Evolutionary conservation across 2,888 invertebrate genomes (phyloP), one percentile per base, ranked within the genome.

Genomic region (Smittia sp.): DNA sequence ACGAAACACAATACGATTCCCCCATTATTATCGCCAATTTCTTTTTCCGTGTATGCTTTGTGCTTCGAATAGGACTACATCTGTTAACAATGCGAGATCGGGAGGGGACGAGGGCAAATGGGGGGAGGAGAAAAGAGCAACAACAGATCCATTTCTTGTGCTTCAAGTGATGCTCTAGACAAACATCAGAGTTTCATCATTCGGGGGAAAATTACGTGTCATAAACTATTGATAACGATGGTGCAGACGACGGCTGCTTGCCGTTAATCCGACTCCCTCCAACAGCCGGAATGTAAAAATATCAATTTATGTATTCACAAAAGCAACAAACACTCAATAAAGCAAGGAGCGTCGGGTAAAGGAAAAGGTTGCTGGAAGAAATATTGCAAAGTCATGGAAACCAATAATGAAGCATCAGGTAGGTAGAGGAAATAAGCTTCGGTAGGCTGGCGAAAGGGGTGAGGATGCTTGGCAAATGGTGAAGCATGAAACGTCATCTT

Each of bases 401-500:
- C 18, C 58, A 22, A 58, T 58, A 58, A 7, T 7, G n/a, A 22
- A 18, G 58, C 58, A 58, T 58, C 58, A 58, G 58, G 58, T 58
- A 58, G 58, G 22, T n/a, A 46, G 15, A 46, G n/a, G 46, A 46
- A 32, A 46, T 46, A 46, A 58, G 58, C 46, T 46, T 11, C n/a
- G 46, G 11, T 4, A 22, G 58, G 22, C 20, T 58, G 22, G 6
- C 9, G 4, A 32, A 3, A 9, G 46, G n/a, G 46, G 46, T 39
- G 58, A 58, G 58, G 58, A n/a, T n/a, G n/a, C n/a, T n/a, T n/a
- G n/a, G n/a, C n/a, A n/a, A 18, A 58, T 20, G 22, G n/a, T 58
- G 58, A 58, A 58, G 24, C 41, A 68, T 67, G 41, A 65, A 66
- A 41, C 68, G 25, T 66, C 38, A 32, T 32, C 66, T 38, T 66